These are phyloP conservation scores for Sibirionetta formosa DNA, from an alignment of 2,797 vertebrate genomes.

Conservation along the genomic window DNA sequence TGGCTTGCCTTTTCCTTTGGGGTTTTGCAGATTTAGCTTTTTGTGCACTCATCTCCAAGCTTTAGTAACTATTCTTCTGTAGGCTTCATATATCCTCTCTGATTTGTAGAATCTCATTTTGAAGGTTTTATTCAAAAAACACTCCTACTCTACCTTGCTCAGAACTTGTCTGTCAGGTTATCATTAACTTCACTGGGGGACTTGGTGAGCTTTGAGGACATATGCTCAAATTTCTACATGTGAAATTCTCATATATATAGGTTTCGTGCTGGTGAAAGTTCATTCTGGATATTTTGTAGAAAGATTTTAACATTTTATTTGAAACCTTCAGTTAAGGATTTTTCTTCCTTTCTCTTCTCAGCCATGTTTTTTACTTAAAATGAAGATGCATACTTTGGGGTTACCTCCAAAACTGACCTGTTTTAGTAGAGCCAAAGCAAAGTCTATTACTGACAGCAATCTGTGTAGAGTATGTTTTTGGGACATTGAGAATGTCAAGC, in stretches of 20 bases:
- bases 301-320: not conserved
- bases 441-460: not conserved
- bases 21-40: not conserved
- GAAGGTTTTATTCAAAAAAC: not conserved
- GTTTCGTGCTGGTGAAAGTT: not conserved
- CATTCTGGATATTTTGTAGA: not conserved
- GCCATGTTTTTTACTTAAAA: not conserved
- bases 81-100: not conserved
- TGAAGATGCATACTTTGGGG: not conserved
- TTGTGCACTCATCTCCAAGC: accelerated
- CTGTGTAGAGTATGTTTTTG: not conserved
- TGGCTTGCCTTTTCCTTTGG: not conserved
- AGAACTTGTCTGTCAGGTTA: not conserved
- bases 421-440: not conserved
- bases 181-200: not conserved
- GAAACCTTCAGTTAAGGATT: not conserved
- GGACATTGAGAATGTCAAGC: not conserved
- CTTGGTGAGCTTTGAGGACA: not conserved
- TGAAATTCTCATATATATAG: not conserved
- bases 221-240: not conserved
- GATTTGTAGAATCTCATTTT: not conserved
- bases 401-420: not conserved
- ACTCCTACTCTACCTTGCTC: not conserved
- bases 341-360: not conserved
- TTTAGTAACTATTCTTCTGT: not conserved